These are phyloP conservation scores for Eremophila alpestris DNA, from an alignment of 2,797 vertebrate species.

Conservation along the genomic window DNA sequence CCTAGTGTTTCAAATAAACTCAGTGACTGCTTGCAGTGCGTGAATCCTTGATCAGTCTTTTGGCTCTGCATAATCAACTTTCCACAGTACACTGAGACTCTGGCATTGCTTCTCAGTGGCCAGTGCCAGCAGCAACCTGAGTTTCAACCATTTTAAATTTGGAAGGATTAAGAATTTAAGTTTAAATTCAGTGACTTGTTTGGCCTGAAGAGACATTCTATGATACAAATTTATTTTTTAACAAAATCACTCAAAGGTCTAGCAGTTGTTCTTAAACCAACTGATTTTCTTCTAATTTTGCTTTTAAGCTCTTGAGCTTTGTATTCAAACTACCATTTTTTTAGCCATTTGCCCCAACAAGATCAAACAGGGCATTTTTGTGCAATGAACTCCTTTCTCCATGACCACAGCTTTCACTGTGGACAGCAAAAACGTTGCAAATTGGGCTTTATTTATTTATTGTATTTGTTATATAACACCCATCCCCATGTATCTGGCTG, in stretches of 20 bases:
- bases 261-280: background rate
- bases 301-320: background rate
- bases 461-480: constrained; percentile 70
- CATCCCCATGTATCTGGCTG: constrained; percentile 68
- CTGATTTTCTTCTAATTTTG: background rate
- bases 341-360: constrained; percentile 45
- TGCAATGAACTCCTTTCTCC: constrained; percentile 53
- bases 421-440: constrained; percentile 45
- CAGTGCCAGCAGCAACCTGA: constrained; percentile 52
- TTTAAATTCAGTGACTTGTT: background rate
- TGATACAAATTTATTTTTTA: background rate
- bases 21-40: constrained; percentile 17
- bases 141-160: constrained; percentile 20
- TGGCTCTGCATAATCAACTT: constrained; percentile 58
- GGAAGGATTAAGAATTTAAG: constrained; percentile 13
- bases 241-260: background rate
- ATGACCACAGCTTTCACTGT: constrained; percentile 66
- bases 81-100: constrained; percentile 4
- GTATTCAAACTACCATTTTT: constrained; percentile 22
- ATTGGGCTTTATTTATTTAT: constrained; percentile 64
- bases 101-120: constrained; percentile 13
- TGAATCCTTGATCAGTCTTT: constrained; percentile 56
- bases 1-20: constrained; percentile 47
- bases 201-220: background rate
- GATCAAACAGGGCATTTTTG: constrained; percentile 66